phyloP scores from a whole-genome alignment of 2,888 invertebrate species.

The Andrena bicolor region DNA sequence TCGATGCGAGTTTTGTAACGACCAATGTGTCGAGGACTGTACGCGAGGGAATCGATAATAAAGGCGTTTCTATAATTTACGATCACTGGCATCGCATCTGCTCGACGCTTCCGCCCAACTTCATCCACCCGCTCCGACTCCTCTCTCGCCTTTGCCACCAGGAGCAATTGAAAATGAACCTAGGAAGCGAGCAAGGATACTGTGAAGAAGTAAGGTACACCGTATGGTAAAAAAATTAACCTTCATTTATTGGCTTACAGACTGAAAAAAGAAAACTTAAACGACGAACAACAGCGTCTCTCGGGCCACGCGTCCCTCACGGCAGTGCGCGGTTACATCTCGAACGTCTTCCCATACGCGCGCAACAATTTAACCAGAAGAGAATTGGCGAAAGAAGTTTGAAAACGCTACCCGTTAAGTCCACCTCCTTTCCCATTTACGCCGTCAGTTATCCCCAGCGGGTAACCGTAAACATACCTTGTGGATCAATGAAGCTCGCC shows the following conservation, averaged over 20 bases:
- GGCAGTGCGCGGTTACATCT: constrained; percentile 48
- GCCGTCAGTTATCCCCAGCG: too few species aligned
- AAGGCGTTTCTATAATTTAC: constrained; percentile 63
- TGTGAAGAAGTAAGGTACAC: constrained; percentile 13
- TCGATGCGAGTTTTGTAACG: constrained; percentile 49
- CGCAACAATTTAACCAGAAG: constrained; percentile 13
- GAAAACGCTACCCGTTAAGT: not conserved
- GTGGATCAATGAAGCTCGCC: not conserved
- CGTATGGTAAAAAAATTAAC: constrained; percentile 79
- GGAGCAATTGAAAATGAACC: not conserved
- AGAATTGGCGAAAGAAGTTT: constrained; percentile 7
- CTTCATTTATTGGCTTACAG: constrained; percentile 81
- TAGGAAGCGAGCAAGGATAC: not conserved
- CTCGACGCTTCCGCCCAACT: too few species aligned
- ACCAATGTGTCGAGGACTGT: constrained; percentile 47
- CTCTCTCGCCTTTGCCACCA: not conserved
- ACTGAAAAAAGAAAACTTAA: constrained; percentile 79
- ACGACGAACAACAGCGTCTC: constrained; percentile 66
- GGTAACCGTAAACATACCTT: not conserved
- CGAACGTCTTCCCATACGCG: not conserved
- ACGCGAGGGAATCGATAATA: constrained; percentile 63
- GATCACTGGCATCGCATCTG: not conserved
- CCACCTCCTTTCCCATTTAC: too few species aligned
- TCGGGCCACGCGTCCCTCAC: constrained; percentile 58
- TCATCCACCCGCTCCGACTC: too few species aligned